Conservation (phyloP, 2,888 invertebrate species). For the Ophion costatus region DNA sequence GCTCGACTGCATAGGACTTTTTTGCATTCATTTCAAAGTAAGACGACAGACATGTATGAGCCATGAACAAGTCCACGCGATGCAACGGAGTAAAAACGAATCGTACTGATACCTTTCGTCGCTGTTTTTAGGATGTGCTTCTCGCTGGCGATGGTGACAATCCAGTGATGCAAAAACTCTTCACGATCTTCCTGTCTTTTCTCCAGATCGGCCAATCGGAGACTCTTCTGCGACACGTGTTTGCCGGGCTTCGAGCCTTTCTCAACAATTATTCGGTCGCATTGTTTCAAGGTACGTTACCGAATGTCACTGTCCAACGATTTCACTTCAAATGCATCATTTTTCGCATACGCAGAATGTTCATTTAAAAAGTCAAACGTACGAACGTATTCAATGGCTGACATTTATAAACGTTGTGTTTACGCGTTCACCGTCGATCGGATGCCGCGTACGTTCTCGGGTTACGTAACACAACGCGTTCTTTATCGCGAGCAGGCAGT, state of each 20-base stretch:
- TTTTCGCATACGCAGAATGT: too few species aligned
- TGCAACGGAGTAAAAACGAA: neutral
- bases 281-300: conserved; percentile 89
- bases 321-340: neutral
- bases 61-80: neutral
- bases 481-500: conserved; percentile 85
- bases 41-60: neutral
- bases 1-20: conserved; percentile 94
- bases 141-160: conserved; percentile 88
- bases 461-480: conserved; percentile 41
- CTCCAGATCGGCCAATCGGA: conserved; percentile 96
- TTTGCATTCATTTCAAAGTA: conserved; percentile 90
- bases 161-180: conserved; percentile 91
- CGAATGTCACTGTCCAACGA: neutral
- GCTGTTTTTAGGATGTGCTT: conserved; percentile 79
- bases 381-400: neutral
- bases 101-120: neutral
- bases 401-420: conserved; percentile 5
- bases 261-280: conserved; percentile 95
- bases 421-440: conserved; percentile 4
- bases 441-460: neutral
- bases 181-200: conserved; percentile 94
- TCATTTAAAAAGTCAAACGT: neutral
- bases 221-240: conserved; percentile 94
- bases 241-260: conserved; percentile 95